These are phyloP conservation scores for Phytoseiulus persimilis DNA, from an alignment of 2,888 invertebrate species.

Conservation along the genomic window DNA sequence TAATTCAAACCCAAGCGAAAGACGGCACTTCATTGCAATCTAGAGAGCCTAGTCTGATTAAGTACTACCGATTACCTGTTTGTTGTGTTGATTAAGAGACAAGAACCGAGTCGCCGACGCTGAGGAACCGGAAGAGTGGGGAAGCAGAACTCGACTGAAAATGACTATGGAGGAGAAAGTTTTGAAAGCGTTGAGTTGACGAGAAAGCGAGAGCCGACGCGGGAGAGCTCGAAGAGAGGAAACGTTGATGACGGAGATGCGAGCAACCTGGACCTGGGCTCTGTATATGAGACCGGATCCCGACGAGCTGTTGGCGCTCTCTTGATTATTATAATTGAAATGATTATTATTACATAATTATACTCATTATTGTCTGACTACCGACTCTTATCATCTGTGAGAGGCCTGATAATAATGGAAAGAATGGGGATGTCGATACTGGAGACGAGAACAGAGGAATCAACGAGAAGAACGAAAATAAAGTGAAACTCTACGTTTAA, in stretches of 20 bases:
- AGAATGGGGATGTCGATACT: not conserved
- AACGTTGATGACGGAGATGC: not conserved
- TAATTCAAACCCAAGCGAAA: not conserved
- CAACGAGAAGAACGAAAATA: not conserved
- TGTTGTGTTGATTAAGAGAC: constrained; percentile 21
- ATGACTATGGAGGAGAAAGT: not conserved
- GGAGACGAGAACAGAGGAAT: not conserved
- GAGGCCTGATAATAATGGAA: not conserved
- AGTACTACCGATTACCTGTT: constrained; percentile 5
- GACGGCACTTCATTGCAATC: not conserved
- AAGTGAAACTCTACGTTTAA: constrained; percentile 34
- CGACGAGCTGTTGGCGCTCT: not conserved
- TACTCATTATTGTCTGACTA: not conserved
- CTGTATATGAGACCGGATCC: not conserved
- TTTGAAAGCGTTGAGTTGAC: not conserved
- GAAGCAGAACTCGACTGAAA: not conserved
- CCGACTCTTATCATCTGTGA: not conserved
- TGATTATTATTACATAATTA: not conserved
- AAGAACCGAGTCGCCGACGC: not conserved
- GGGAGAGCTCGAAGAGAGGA: not conserved
- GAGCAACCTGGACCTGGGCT: not conserved
- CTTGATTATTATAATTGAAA: not conserved
- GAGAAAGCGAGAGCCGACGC: not conserved
- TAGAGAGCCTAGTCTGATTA: not conserved
- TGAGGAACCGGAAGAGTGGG: not conserved